Percentiles rank a stretch among this genome's conserved stretches.
Conservation (phyloP, 2,113 vertebrate genomes). For the Poecilia latipinna region DNA sequence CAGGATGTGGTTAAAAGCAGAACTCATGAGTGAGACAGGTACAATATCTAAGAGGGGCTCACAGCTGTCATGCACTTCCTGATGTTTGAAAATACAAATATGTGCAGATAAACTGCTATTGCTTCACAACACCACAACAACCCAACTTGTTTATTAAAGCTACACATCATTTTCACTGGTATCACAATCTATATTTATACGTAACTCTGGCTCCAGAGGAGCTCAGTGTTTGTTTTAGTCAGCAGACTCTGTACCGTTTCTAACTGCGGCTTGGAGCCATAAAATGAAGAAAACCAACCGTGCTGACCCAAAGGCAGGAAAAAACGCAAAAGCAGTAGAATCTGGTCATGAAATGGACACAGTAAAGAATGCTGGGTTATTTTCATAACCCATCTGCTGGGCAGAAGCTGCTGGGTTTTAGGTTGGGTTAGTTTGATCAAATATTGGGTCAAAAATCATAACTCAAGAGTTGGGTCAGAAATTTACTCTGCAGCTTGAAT, state of each 20-base stretch:
- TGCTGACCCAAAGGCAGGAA: constrained; percentile 25
- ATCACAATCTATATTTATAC: no score
- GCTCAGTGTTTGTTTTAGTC: constrained; percentile 25
- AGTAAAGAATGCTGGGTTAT: no score
- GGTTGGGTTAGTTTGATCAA: no score
- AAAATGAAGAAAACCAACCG: constrained; percentile 36
- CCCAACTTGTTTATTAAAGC: background rate
- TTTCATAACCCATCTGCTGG: no score
- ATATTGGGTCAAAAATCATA: no score
- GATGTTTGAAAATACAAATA: background rate
- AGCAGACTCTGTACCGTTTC: constrained; percentile 19
- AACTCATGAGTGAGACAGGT: background rate
- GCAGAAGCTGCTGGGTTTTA: no score
- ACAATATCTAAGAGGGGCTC: constrained; percentile 2
- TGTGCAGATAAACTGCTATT: background rate
- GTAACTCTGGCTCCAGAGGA: constrained; percentile 13
- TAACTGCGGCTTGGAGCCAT: constrained; percentile 22
- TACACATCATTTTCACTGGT: no score
- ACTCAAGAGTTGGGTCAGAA: no score
- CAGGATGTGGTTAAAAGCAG: constrained; percentile 64
- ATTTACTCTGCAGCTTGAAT: no score
- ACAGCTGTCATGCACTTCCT: constrained; percentile 46
- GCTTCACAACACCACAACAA: background rate
- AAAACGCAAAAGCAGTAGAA: constrained; percentile 35
- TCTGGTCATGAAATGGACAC: background rate